Evolutionary conservation across 2,113 vertebrate species (phyloP).

Genomic region (Corythornis vintsioides): DNA sequence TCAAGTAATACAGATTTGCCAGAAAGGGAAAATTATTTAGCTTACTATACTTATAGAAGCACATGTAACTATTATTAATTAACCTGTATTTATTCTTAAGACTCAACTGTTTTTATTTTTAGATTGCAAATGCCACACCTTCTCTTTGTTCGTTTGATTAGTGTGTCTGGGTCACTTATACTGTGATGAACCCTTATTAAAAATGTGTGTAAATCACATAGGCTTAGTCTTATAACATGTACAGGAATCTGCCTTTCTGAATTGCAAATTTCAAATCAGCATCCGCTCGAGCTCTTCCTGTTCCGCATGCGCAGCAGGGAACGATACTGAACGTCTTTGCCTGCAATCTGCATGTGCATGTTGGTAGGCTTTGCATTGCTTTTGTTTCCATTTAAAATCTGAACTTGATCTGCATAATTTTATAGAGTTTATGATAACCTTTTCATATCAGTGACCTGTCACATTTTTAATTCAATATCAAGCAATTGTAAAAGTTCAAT

Average conservation of each 20-base stretch:
- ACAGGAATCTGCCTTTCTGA: background rate
- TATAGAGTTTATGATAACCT: background rate
- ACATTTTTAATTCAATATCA: background rate
- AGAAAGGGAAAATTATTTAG: background rate
- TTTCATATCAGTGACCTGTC: background rate
- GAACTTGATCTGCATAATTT: background rate
- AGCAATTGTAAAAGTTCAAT: background rate
- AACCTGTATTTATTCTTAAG: background rate
- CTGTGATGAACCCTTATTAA: background rate
- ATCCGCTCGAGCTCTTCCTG: fast-evolving
- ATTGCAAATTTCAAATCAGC: background rate
- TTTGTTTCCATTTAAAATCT: background rate
- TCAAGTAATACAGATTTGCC: background rate
- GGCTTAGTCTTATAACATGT: background rate
- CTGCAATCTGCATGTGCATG: background rate
- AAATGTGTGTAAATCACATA: background rate
- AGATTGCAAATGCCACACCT: background rate
- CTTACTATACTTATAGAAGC: background rate
- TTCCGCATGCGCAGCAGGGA: fast-evolving
- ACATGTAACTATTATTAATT: background rate
- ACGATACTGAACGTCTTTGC: background rate
- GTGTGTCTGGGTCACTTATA: background rate
- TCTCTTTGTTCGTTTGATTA: background rate
- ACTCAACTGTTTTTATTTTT: background rate
- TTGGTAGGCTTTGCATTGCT: background rate